Evolutionary conservation across 2,113 vertebrate species (phyloP), one percentile per base, ranked within the genome.

Genomic region (Natator depressus): DNA sequence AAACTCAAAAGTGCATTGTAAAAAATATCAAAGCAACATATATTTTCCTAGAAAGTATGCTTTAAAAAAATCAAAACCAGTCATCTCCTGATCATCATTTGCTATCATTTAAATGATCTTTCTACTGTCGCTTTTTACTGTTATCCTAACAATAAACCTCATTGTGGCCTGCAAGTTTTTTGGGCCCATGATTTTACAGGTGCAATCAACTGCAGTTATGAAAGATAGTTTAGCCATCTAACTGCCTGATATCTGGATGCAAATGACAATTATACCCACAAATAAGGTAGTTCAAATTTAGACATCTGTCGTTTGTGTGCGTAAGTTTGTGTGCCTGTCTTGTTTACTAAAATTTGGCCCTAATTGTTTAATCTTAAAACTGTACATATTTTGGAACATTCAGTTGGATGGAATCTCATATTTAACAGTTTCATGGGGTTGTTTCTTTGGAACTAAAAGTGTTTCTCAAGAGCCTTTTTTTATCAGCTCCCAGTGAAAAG

Each of bases 391-490:
- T 98, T 97, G 97, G 97, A 97, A 97, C 94, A 97, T 95, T 97
- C 95, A 17, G 96, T 98, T 98, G 98, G 97, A 96, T 89, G 92
- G 97, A 97, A 97, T 98, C 98, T 98, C 93, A 97, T 98, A 98
- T 98, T 98, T 98, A 98, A 98, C 98, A 98, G 98, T 98, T 98
- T 98, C 98, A 98, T 98, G 98, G 98, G 98, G 97, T 98, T 98
- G 97, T 98, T 98, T 98, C 98, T 97, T 98, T 98, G 98, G 98
- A 98, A 98, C 97, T 98, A 98, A 98, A 98, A 98, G 98, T 98
- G 98, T 98, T 98, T 98, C 98, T 98, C 98, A 98, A 98, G 98
- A 97, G 97, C 97, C 98, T 98, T 98, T 98, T 95, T 98, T 98
- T 97, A 85, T 95, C 95, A 54, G 83, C 97, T 98, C 97, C 96